phyloP scores from a whole-genome alignment of 2,797 vertebrate genomes.

The Eurystomus glaucurus region DNA sequence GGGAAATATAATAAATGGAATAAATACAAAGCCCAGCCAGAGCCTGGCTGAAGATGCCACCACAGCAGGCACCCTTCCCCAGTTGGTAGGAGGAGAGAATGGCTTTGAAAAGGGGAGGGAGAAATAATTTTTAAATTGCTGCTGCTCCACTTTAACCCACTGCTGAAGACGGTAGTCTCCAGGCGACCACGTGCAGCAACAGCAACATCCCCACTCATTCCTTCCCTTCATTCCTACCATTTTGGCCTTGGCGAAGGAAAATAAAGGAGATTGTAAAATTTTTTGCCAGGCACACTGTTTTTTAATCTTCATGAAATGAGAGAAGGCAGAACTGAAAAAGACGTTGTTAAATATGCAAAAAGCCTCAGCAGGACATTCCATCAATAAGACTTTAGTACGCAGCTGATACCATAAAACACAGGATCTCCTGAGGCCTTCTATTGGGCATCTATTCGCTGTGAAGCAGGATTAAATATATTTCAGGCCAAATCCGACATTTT shows the following conservation, averaged over 20 bases:
- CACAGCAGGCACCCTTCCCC: not conserved
- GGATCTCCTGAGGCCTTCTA: not conserved
- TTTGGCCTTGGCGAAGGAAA: not conserved
- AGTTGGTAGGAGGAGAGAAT: not conserved
- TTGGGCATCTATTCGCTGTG: not conserved
- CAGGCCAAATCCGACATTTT: not conserved
- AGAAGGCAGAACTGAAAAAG: not conserved
- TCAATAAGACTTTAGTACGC: not conserved
- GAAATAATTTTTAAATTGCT: not conserved
- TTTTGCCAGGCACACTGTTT: not conserved
- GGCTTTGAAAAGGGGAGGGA: not conserved
- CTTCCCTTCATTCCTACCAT: not conserved
- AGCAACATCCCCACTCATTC: not conserved
- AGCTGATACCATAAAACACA: not conserved
- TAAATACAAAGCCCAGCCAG: not conserved
- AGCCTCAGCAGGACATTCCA: not conserved
- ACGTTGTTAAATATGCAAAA: not conserved
- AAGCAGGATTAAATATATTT: not conserved
- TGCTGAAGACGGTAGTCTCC: not conserved
- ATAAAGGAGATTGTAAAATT: not conserved
- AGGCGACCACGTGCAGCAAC: not conserved
- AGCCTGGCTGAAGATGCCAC: not conserved
- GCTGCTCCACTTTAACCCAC: not conserved
- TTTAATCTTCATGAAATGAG: not conserved
- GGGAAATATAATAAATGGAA: not conserved